Evolutionary conservation across 1,140 invertebrate genomes (phyloP), one percentile per base, ranked within the genome.

Genomic region (Platorchestia sp.): DNA sequence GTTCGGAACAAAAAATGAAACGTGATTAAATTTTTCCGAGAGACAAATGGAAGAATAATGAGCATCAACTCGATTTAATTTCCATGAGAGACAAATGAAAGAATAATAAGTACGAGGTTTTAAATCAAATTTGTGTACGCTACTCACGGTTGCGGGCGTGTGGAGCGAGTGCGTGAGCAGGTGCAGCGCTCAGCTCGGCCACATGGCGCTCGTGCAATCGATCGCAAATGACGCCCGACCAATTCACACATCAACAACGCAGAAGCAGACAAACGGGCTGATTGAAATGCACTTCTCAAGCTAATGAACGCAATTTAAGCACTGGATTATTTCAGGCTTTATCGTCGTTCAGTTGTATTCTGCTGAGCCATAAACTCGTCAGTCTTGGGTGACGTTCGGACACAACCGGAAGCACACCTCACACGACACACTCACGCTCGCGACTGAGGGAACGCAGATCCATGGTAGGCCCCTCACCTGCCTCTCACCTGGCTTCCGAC

Each of bases 401-500:
- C 27, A 36, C 59, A 27, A 22, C 10, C 27, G 36, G 1, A 3
- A 36, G 1, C 7, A 36, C 59, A 75, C 59, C 87, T 42, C 5
- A 19, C 41, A 27, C 22, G 7, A 7, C 44, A 93, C 43, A 10
- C 0, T 10, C 45, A 42, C 19, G 91, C 45, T 7, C 27, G 45
- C 36, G 19, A 93, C 91, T 93, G 91, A 93, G 45, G 91, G 45
- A 40, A 93, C 43, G 45, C 59, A 27, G 59, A 10, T 10, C 36
- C 59, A 75, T n/a, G n/a, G 59, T 75, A 75, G 59, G 59, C 59
- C 36, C 36, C 59, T 75, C 10, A 75, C 59, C 59, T 75, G 59
- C 59, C 27, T 75, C 59, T 75, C 43, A 47, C 91, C 91, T 93
- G 91, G 91, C 91, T 93, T 93, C 91, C 91, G 91, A 93, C 3